Base-by-base conservation (phyloP, 2,797 vertebrate species). In the Halcyon badia region DNA sequence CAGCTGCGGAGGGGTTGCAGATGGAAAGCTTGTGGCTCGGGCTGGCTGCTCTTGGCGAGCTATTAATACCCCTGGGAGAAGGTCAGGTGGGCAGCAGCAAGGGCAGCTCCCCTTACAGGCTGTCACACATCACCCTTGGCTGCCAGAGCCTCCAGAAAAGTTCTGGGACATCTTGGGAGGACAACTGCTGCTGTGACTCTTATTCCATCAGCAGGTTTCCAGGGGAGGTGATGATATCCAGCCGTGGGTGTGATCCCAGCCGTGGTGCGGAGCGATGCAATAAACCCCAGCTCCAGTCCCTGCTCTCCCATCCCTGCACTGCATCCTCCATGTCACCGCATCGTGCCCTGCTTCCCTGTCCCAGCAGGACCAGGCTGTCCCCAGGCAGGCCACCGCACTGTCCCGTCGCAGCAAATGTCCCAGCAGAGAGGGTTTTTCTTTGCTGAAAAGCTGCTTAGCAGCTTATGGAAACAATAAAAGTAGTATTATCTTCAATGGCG, bases 391-490 rank as follows among this genome's bases (percentile, higher is more conserved):
- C 58, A 11, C 56, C 0, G 2, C 54, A n/a, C 62, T 3, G 15
- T 84, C 91, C 93, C 90, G 57, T 25, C 0, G 1, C 83, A 69
- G 86, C 61, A 4, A 68, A 70, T 75, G 95, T 90, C 95, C 95
- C 95, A 52, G 83, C 83, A 88, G 44, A 90, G 86, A 90, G 69
- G 87, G 61, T 57, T 96, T 91, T 89, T 89, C 76, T 92, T 92
- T 96, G 57, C 94, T 90, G 93, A 64, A 97, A 97, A 97, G 91
- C 97, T 92, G 96, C 97, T 98, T 96, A 94, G 82, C 85, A 87
- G 97, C 96, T 97, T 97, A 97, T 18, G 91, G 94, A 96, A 98
- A 97, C 97, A 97, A 94, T 97, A 80, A 96, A 97, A 97, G 95
- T 97, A 87, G 96, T 97, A 95, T 97, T 97, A 97, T 97, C 91